phyloP scores from a whole-genome alignment of 2,888 invertebrate species.

The Lomographa bimaculata region DNA sequence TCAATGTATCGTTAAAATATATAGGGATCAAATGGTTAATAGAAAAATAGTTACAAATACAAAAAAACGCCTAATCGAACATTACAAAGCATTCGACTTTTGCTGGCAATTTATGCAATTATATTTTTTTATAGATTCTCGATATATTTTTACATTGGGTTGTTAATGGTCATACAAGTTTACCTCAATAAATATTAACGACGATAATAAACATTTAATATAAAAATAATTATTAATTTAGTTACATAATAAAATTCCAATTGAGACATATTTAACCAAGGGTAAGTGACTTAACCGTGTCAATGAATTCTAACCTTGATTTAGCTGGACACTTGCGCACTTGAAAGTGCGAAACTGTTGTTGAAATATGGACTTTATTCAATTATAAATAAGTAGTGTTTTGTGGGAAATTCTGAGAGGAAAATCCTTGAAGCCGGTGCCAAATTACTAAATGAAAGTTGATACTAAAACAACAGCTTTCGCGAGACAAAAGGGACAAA shows the following conservation, averaged over 20 bases:
- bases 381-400: conserved; percentile 1
- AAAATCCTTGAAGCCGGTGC: conserved; percentile 30
- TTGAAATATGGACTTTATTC: conserved; percentile 8
- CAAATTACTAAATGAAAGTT: conserved; percentile 34
- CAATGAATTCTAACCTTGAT: conserved; percentile 20
- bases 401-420: not conserved
- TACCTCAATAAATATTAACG: too few species aligned
- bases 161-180: too few species aligned
- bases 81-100: too few species aligned
- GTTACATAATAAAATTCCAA: conserved; percentile 18
- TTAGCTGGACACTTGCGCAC: conserved; percentile 5
- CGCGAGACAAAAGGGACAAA: conserved; percentile 28
- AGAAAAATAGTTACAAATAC: too few species aligned
- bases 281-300: conserved; percentile 23
- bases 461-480: conserved; percentile 30
- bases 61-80: too few species aligned
- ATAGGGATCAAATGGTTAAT: too few species aligned
- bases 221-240: conserved; percentile 13
- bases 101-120: too few species aligned
- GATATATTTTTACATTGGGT: too few species aligned
- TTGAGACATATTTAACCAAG: conserved; percentile 25
- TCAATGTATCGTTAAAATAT: too few species aligned
- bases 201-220: conserved; percentile 4
- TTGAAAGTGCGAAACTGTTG: conserved; percentile 7
- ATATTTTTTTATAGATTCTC: too few species aligned